phyloP scores from a whole-genome alignment of 1,140 invertebrate genomes.

The Bilobella aurantiaca region DNA sequence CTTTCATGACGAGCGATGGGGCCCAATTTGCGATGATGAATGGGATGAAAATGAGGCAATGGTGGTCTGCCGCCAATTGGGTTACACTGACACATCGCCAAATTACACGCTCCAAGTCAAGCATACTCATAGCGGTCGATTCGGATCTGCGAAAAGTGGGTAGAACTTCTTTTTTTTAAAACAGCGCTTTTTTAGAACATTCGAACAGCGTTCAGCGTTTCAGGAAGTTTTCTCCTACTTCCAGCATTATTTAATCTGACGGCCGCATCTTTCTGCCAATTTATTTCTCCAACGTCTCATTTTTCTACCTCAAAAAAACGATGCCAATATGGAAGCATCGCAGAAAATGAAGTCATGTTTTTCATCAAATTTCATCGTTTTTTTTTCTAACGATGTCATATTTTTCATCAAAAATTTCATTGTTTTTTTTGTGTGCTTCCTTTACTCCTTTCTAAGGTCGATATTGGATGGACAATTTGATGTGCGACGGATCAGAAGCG shows the following conservation, averaged over 20 bases:
- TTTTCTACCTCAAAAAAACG: no score
- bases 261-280: no score
- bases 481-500: constrained; percentile 67
- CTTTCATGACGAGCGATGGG: constrained; percentile 71
- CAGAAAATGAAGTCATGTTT: no score
- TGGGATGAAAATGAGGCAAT: constrained; percentile 60
- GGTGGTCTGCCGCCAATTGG: constrained; percentile 70
- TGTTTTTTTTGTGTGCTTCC: background rate
- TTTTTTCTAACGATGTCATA: constrained; percentile 5
- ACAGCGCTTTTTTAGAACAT: no score
- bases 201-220: no score
- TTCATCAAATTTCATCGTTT: no score
- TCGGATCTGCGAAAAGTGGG: constrained; percentile 64
- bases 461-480: constrained; percentile 82
- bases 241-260: no score
- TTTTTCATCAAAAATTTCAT: constrained; percentile 8
- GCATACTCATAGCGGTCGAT: constrained; percentile 60
- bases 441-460: constrained; percentile 44
- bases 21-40: constrained; percentile 82
- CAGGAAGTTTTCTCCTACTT: no score
- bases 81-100: constrained; percentile 48
- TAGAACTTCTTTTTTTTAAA: constrained; percentile 15
- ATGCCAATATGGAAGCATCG: no score
- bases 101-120: constrained; percentile 37
- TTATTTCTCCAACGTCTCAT: no score